Evolutionary conservation across 2,113 vertebrate genomes (phyloP), one percentile per base, ranked within the genome.

Genomic region (Electrona antarctica): DNA sequence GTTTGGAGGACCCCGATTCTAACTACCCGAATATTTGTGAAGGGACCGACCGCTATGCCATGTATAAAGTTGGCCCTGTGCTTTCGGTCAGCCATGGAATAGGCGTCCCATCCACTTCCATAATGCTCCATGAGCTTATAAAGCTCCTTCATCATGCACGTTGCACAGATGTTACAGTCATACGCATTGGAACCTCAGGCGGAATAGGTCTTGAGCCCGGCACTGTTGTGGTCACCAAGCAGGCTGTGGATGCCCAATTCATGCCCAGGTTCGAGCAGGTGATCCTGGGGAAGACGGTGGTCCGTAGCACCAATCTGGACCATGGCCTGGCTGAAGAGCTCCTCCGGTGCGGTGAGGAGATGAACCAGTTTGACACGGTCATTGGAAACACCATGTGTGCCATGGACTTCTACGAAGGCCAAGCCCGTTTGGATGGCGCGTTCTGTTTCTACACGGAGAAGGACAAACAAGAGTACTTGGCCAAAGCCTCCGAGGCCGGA

Each of bases 391-490:
- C 97, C 12, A 96, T 99, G 95, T 99, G 97, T 67, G 98, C 97
- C 7, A 73, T 95, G 88, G 98, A 99, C 87, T 99, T 99, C 81
- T 99, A 99, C 56, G 97, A 99, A 95, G 98, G 97, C 8, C 98
- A 99, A 77, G 97, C 94, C 48, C 97, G 98, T n/a, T 88, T 99
- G 86, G 98, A 99, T 41, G 98, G 98, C 1, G 98, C 97, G 0
- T 93, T 98, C 86, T 99, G 98, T 80, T 93, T 89, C 45, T 99
- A 97, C 80, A 89, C 87, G 0, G 94, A 96, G 78, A 87, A 94
- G 68, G 96, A 99, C 41, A 99, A 98, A 74, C 91, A 94, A 76
- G 86, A 90, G 0, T 99, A 97, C 87, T 87, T 99, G 79, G 85
- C 15, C 0, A 89, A 93, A 33, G 97, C 96, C 62, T 93, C 90